These are phyloP conservation scores for Misgurnus mizolepis DNA, from an alignment of 2,113 vertebrate species.

Conservation along the genomic window DNA sequence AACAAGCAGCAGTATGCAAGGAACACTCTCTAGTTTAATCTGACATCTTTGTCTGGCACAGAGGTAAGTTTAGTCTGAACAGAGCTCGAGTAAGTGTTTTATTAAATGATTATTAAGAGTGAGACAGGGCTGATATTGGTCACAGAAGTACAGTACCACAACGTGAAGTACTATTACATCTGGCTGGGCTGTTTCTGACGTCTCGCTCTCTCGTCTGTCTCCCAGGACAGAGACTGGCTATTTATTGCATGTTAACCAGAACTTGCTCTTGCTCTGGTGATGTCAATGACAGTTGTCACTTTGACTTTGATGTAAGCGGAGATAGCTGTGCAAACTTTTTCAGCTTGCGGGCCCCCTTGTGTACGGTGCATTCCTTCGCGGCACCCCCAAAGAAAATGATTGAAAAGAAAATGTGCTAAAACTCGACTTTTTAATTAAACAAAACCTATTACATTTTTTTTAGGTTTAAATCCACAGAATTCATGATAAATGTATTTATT, in stretches of 20 bases:
- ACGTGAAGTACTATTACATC: background rate
- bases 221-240: background rate
- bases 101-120: background rate
- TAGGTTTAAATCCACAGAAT: too few relatives aligned
- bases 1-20: background rate
- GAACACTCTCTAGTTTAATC: background rate
- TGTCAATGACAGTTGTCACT: slow-evolving; percentile 10
- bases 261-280: background rate
- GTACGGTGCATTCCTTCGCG: too few relatives aligned
- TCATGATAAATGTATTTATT: too few relatives aligned
- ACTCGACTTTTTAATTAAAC: too few relatives aligned
- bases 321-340: too few relatives aligned
- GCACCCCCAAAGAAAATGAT: too few relatives aligned
- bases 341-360: too few relatives aligned
- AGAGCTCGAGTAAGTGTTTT: background rate
- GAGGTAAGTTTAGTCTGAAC: background rate
- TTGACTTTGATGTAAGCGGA: slow-evolving; percentile 2
- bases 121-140: background rate
- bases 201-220: background rate
- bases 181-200: background rate
- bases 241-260: background rate
- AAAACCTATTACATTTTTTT: too few relatives aligned
- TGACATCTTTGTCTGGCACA: background rate
- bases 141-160: background rate
- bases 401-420: too few relatives aligned